A percentile compares a stretch with the other conserved stretches of the same genome.
Conservation (phyloP, 2,797 vertebrate genomes). For the Tragelaphus oryx region DNA sequence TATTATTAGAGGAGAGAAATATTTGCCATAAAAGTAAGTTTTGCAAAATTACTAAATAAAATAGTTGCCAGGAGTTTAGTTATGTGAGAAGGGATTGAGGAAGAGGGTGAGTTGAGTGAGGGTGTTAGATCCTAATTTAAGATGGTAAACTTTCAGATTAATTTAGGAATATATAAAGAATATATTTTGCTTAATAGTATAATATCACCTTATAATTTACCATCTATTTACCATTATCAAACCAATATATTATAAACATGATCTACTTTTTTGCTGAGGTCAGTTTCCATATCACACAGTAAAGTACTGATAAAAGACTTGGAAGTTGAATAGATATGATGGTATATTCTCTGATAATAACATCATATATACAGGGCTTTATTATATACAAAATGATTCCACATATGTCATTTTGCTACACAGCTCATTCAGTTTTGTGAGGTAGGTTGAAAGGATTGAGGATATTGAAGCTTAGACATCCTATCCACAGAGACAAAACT, state of each 20-base stretch:
- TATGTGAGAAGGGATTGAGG: not conserved
- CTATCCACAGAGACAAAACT: not conserved
- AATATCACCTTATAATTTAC: not conserved
- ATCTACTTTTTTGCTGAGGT: not conserved
- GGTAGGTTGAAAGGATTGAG: not conserved
- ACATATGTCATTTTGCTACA: constrained; percentile 1
- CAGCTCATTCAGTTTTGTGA: constrained; percentile 20
- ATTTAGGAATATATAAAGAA: not conserved
- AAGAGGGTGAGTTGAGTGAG: not conserved
- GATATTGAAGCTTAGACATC: not conserved
- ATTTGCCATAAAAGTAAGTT: constrained; percentile 20
- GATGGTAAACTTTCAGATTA: constrained; percentile 14
- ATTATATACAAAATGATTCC: not conserved
- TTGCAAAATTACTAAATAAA: constrained; percentile 16
- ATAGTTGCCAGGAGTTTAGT: not conserved
- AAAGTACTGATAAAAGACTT: constrained; percentile 1
- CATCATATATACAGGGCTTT: not conserved
- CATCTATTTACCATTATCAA: not conserved
- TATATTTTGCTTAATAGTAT: constrained; percentile 30
- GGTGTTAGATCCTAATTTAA: not conserved
- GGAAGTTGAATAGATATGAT: not conserved
- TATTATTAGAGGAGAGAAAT: constrained; percentile 42
- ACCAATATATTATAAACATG: not conserved
- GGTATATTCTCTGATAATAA: not conserved
- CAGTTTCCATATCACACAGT: constrained; percentile 11